Base-by-base conservation (phyloP, 1,140 invertebrate genomes). In the Linepithema humile region DNA sequence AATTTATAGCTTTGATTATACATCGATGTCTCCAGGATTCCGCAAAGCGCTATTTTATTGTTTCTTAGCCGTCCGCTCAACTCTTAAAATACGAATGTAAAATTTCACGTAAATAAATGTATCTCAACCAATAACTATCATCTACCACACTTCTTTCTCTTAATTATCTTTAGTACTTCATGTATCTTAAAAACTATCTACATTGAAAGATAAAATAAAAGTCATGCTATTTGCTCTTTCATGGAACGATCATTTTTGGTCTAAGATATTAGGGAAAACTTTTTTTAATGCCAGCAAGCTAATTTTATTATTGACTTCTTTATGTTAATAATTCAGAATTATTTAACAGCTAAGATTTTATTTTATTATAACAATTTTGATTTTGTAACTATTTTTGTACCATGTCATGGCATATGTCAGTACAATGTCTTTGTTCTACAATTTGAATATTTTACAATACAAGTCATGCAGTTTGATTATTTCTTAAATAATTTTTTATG, bases 11-110 rank as follows among this genome's bases (percentile, higher is more conserved):
- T 32, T 70, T 80, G 48, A 48, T 82, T 78, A 82, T 48, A 26
- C 20, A 32, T n/a, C 55, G 82, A 74, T 88, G 67, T 85, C 88
- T 89, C 29, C 6, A 53, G 35, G 60, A 9, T 15, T 45, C n/a
- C 55, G n/a, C 32, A 53, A 74, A 55, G 43, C 26, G 15, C 10
- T 48, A 9, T 1, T 45, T 26, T 48, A 40, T 20, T 17, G 20
- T 53, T n/a, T 12, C 5, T 4, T 9, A 10, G 23, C 12, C 5
- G 15, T 9, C 9, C 17, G 53, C 35, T 35, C n/a, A 6, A 29
- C 26, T n/a, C 2, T 3, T 5, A n/a, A 53, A 45, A 75, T 32
- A 12, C 48, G n/a, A 53, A 1, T 10, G 32, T 12, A 2, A 40
- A 17, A 40, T 40, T 20, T 53, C 7, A 1, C 32, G 50, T 1